phyloP scores from a whole-genome alignment of 2,797 vertebrate species.

The Poeciliopsis paucimaculata region DNA sequence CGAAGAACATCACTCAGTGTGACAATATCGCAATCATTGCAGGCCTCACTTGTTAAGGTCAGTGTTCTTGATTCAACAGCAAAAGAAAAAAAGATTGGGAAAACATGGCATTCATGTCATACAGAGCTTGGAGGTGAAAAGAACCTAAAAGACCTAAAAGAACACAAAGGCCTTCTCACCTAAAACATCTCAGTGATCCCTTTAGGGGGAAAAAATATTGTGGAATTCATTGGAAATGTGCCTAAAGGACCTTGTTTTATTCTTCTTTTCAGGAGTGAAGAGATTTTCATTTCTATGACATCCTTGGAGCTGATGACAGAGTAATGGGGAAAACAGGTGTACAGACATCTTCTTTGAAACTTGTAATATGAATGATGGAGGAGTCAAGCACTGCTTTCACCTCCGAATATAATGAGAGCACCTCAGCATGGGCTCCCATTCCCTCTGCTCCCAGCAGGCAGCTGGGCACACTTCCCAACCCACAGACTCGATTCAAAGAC shows the following conservation, averaged over 20 bases:
- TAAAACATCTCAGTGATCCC: background rate
- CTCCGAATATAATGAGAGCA: slow-evolving; percentile 66
- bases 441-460: slow-evolving; percentile 74
- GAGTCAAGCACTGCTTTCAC: slow-evolving; percentile 46
- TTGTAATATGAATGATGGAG: slow-evolving; percentile 74
- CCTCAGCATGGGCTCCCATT: slow-evolving; percentile 41
- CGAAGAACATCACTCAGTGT: background rate
- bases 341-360: slow-evolving; percentile 23
- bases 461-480: slow-evolving; percentile 66
- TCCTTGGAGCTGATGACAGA: slow-evolving; percentile 8
- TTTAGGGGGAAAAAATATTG: background rate
- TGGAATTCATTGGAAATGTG: background rate
- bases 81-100: background rate
- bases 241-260: slow-evolving; percentile 9
- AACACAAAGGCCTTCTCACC: background rate
- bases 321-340: slow-evolving; percentile 52
- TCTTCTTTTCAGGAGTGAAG: slow-evolving; percentile 53
- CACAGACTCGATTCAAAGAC: slow-evolving; percentile 75
- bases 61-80: slow-evolving; percentile 1
- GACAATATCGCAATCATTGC: background rate
- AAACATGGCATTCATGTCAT: background rate
- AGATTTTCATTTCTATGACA: slow-evolving; percentile 26
- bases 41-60: background rate
- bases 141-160: background rate
- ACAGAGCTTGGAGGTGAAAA: background rate